phyloP scores from a whole-genome alignment of 1,140 invertebrate genomes.

The Triops cancriformis region DNA sequence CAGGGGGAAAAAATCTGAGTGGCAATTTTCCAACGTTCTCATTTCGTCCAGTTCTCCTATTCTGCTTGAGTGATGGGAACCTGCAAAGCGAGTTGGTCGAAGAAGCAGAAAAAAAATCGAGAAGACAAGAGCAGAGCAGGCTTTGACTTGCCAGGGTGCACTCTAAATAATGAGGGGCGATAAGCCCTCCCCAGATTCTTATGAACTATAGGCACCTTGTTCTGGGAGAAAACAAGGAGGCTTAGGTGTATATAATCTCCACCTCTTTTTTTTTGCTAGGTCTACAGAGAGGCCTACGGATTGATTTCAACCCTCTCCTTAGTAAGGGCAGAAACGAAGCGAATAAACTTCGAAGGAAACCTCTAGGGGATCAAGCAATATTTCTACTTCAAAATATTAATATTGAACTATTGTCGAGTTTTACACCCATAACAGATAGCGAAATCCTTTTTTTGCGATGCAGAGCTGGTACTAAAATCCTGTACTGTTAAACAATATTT shows the following conservation, averaged over 20 bases:
- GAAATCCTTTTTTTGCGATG: too few species aligned
- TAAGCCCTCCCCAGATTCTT: not conserved
- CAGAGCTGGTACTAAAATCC: too few species aligned
- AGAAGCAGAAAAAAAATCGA: not conserved
- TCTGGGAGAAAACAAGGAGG: not conserved
- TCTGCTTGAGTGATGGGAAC: not conserved
- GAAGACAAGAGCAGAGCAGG: not conserved
- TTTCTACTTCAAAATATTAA: too few species aligned
- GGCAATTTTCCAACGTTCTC: slow-evolving; percentile 10
- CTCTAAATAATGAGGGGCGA: slow-evolving; percentile 6
- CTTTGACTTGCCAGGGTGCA: slow-evolving; percentile 7
- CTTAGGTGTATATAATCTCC: not conserved
- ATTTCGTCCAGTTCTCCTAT: not conserved
- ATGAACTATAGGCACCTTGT: slow-evolving; percentile 10
- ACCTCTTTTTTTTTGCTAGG: not conserved
- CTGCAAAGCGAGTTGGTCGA: not conserved
- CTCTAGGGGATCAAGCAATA: too few species aligned
- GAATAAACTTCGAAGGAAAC: too few species aligned
- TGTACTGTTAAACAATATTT: too few species aligned
- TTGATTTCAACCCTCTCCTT: not conserved
- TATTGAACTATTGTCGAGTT: too few species aligned
- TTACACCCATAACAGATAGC: too few species aligned
- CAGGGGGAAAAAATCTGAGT: not conserved
- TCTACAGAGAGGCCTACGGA: not conserved
- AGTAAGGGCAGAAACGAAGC: too few species aligned